A percentile compares a stretch with the other conserved stretches of the same genome.
These are phyloP conservation scores for Chrysaora quinquecirrha DNA, from an alignment of 30 jellyfish, hydroid and myxozoan genomes.

Conservation along the genomic window DNA sequence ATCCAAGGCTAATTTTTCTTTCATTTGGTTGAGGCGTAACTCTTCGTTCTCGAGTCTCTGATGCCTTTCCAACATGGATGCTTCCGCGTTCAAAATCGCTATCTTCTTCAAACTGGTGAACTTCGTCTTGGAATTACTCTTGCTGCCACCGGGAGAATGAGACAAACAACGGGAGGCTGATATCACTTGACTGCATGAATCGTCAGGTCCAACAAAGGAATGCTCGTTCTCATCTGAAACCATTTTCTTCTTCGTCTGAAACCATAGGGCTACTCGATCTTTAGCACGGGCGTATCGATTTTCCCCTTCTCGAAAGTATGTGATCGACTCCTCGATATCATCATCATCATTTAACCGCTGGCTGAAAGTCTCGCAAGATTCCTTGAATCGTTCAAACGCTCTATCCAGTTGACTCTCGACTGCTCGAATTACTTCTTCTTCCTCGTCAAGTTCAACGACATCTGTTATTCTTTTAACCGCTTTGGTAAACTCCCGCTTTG, in stretches of 20 bases:
- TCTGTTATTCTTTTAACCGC: constrained; percentile 17
- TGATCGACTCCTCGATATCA: no score
- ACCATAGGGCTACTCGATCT: not conserved
- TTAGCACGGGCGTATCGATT: constrained; percentile 5
- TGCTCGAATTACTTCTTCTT: not conserved
- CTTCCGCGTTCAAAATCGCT: constrained; percentile 18
- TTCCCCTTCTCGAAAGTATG: constrained; percentile 8
- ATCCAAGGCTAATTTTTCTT: no score
- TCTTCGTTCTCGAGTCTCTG: constrained; percentile 4
- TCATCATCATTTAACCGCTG: not conserved
- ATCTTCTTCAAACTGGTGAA: not conserved
- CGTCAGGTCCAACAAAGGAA: not conserved
- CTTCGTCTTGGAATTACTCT: not conserved
- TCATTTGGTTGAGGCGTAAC: not conserved
- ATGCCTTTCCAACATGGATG: not conserved
- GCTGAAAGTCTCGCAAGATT: constrained; percentile 11
- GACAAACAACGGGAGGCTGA: not conserved
- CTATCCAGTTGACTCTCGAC: not conserved
- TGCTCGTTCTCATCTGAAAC: constrained; percentile 1
- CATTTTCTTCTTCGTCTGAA: not conserved
- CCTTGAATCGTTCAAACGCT: not conserved
- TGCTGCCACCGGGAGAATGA: not conserved
- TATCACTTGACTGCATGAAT: constrained; percentile 14
- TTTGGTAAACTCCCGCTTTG: constrained; percentile 31
- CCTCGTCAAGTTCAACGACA: constrained; percentile 8